Base-by-base conservation (phyloP, 2,888 invertebrate species). In the Nebria salina region DNA sequence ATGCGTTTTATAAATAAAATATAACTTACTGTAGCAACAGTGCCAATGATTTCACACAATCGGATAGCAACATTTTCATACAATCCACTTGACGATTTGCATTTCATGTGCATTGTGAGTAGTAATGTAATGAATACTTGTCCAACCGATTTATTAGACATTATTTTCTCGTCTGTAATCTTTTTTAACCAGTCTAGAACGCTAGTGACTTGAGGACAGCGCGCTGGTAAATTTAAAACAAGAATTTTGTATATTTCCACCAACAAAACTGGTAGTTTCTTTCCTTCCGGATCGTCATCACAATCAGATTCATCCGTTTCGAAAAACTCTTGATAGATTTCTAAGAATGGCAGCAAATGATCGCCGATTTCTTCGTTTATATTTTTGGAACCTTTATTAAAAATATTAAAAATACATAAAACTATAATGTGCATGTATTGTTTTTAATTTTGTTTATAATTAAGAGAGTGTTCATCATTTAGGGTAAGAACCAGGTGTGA, bases 61-160 rank as follows among this genome's bases (percentile, higher is more conserved):
- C 89, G 89, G 15, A 87, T 80, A 41, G 90, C 89, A 74, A 91
- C 84, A 76, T 89, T 88, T 83, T 90, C 89, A 74, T 91, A 87
- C 11, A 90, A 82, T 2, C 86, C 86, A 75, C 88, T 85, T 82
- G 87, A 87, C 20, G 86, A 85, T 84, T 89, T 89, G 82, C 87
- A 88, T 77, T 87, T 87, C 2, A 88, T 82, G 79, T 88, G 86
- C 78, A 86, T 85, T 34, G 86, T 86, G 68, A 89, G 87, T 26
- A 89, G 83, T n/a, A 90, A 85, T 70, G 84, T 86, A 77, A 88
- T 83, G 77, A 90, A 88, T 5, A 83, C 83, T 72, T 86, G 86
- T 6, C 87, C 85, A 4, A 87, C 85, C 54, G 84, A 83, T 83
- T 86, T 87, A 75, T 85, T 85, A 3, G 84, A 82, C 41, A 88